A percentile compares a stretch with the other conserved stretches of the same genome.
Conservation (phyloP, 1,140 invertebrate genomes). For the Diprion similis region DNA sequence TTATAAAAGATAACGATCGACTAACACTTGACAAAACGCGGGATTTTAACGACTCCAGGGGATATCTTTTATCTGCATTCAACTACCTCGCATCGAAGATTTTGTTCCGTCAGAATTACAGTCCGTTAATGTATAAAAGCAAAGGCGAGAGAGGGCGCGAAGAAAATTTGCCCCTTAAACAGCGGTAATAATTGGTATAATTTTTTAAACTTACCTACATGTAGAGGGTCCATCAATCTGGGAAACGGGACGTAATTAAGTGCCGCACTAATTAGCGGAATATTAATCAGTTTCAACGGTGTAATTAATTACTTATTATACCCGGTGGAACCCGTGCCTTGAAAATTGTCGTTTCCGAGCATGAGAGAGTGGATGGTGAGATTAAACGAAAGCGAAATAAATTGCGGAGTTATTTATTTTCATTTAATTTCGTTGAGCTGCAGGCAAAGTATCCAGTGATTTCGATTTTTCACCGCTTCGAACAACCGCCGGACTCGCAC, state of each 20-base stretch:
- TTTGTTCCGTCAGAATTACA: background rate
- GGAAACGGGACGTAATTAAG: constrained; percentile 10
- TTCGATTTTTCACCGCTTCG: background rate
- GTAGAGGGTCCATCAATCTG: constrained; percentile 11
- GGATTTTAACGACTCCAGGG: too few species aligned
- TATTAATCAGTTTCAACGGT: constrained; percentile 15
- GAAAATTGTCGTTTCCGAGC: background rate
- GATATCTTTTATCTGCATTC: too few species aligned
- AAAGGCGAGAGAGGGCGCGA: background rate
- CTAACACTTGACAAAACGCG: too few species aligned
- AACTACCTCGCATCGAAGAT: background rate
- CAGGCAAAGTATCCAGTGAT: background rate
- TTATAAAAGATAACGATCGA: too few species aligned
- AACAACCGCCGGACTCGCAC: background rate
- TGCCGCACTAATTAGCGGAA: constrained; percentile 17
- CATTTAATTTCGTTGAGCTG: background rate
- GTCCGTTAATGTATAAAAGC: background rate
- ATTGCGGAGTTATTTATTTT: background rate
- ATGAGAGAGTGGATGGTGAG: background rate
- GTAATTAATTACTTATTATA: constrained; percentile 14
- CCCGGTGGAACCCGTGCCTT: background rate
- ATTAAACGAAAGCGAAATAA: constrained; percentile 13
- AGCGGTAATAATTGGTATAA: constrained; percentile 1
- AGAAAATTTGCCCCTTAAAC: background rate
- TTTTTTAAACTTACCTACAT: background rate